Conservation (phyloP, 2,888 invertebrate genomes). For the Drosophila vallismaia region DNA sequence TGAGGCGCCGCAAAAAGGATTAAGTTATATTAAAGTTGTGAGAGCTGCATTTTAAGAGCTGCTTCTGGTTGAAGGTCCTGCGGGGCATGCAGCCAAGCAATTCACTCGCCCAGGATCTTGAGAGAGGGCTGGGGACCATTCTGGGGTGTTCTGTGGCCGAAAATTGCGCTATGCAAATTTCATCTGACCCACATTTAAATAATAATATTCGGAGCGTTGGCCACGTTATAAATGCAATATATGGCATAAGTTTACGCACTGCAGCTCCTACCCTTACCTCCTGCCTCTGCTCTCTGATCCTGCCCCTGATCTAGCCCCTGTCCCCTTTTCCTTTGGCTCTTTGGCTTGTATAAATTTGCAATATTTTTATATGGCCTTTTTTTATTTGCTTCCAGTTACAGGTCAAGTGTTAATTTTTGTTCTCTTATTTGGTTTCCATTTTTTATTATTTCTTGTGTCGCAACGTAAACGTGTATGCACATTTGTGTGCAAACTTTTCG, state of each 20-base stretch:
- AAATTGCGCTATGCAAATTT: slow-evolving; percentile 44
- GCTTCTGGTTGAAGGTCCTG: slow-evolving; percentile 33
- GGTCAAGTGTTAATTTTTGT: slow-evolving; percentile 66
- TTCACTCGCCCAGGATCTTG: slow-evolving; percentile 8
- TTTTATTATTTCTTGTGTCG: slow-evolving; percentile 13
- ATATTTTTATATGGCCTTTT: slow-evolving; percentile 45
- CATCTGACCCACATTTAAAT: slow-evolving; percentile 57
- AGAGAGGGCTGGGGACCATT: background rate
- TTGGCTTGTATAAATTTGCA: slow-evolving; percentile 52
- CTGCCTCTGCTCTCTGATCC: slow-evolving; percentile 13
- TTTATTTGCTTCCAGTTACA: slow-evolving; percentile 45
- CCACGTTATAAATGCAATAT: slow-evolving; percentile 48
- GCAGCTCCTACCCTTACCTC: slow-evolving; percentile 4
- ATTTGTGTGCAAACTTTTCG: slow-evolving; percentile 60
- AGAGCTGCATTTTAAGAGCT: slow-evolving; percentile 61
- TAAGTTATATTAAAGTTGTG: slow-evolving; percentile 72
- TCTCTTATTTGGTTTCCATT: slow-evolving; percentile 6
- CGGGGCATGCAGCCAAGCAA: slow-evolving; percentile 56
- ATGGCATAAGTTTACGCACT: slow-evolving; percentile 45
- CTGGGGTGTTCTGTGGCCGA: slow-evolving; percentile 5
- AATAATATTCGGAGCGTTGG: slow-evolving; percentile 35
- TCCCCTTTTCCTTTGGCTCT: slow-evolving; percentile 26
- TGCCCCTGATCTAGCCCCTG: slow-evolving; percentile 1
- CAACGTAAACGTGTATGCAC: slow-evolving; percentile 37
- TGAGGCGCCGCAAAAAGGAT: slow-evolving; percentile 58